Evolutionary conservation across 2,888 invertebrate genomes (phyloP).

Genomic region (Drosophila anceps): DNA sequence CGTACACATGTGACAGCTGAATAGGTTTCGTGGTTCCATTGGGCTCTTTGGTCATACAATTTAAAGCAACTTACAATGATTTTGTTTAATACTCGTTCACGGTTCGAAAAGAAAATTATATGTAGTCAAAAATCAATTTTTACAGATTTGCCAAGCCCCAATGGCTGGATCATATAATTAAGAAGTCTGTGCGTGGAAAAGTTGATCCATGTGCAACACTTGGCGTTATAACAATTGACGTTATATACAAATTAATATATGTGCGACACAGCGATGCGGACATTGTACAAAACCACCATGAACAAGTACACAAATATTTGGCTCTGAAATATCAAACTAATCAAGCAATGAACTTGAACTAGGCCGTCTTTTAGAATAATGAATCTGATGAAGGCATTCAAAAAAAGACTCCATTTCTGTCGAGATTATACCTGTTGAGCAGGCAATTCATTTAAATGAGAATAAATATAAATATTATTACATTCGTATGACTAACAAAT

Average conservation of each 20-base stretch:
- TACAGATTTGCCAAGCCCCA: too few relatives aligned
- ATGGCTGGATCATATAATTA: too few relatives aligned
- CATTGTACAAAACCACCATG: not conserved
- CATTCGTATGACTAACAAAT: conserved; percentile 1
- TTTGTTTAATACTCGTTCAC: not conserved
- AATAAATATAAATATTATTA: not conserved
- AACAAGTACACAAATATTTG: not conserved
- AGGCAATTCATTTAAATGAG: not conserved
- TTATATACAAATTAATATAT: too few relatives aligned
- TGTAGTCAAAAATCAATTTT: too few relatives aligned
- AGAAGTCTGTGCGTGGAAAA: too few relatives aligned
- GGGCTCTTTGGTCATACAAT: not conserved
- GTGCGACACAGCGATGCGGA: not conserved
- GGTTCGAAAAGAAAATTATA: too few relatives aligned
- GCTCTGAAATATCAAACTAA: not conserved
- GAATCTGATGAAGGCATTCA: not conserved
- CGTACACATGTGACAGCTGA: not conserved
- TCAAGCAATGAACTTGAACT: not conserved
- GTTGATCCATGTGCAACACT: too few relatives aligned
- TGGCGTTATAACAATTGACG: too few relatives aligned
- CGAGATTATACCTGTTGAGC: not conserved
- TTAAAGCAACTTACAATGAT: not conserved
- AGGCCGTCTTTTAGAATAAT: too few relatives aligned
- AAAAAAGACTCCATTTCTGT: not conserved
- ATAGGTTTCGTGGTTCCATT: not conserved